Evolutionary conservation across 2,888 invertebrate species (phyloP).

Genomic region (Encarsia formosa): DNA sequence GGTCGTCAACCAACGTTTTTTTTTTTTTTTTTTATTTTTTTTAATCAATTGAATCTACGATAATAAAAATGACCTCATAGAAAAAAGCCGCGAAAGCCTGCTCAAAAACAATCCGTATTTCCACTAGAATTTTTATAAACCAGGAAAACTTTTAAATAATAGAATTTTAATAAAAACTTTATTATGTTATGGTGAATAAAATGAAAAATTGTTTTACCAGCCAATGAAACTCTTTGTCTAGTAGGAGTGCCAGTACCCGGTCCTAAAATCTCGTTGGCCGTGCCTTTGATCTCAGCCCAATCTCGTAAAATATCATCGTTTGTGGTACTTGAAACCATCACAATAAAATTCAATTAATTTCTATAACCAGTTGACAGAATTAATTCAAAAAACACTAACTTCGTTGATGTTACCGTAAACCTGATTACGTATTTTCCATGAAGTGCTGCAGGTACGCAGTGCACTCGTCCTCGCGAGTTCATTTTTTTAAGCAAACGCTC

Average conservation of each 20-base stretch:
- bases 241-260: slow-evolving; percentile 55
- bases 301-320: slow-evolving; percentile 75
- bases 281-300: slow-evolving; percentile 79
- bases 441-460: slow-evolving; percentile 91
- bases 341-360: background rate
- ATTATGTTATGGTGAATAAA: too few species aligned
- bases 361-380: background rate
- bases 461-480: slow-evolving; percentile 82
- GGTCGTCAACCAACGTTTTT: too few species aligned
- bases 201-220: slow-evolving; percentile 62
- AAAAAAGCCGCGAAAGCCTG: too few species aligned
- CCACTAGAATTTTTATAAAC: too few species aligned
- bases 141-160: too few species aligned
- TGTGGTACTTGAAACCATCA: slow-evolving; percentile 56
- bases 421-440: slow-evolving; percentile 87
- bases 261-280: slow-evolving; percentile 66
- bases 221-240: slow-evolving; percentile 67
- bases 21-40: too few species aligned
- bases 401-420: slow-evolving; percentile 89
- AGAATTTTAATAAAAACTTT: too few species aligned
- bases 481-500: slow-evolving; percentile 82
- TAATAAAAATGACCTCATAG: too few species aligned
- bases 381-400: slow-evolving; percentile 40
- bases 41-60: too few species aligned
- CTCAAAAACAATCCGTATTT: too few species aligned